phyloP scores from a whole-genome alignment of 2,888 invertebrate genomes.

The Sympetrum striolatum region DNA sequence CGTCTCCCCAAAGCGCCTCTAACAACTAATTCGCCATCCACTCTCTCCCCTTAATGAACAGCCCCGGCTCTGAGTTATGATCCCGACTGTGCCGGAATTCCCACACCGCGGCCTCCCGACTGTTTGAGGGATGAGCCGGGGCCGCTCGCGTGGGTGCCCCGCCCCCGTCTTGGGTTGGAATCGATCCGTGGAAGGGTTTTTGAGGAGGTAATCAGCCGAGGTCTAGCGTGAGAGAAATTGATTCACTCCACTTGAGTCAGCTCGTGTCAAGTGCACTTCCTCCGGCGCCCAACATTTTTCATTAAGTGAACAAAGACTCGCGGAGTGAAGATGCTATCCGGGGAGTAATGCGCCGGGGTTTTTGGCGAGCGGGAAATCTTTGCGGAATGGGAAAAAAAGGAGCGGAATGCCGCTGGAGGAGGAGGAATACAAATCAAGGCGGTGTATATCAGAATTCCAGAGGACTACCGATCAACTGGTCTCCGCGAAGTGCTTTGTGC shows the following conservation, averaged over 20 bases:
- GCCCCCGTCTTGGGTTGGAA: not conserved
- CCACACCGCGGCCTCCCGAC: not conserved
- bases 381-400: not conserved
- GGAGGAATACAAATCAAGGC: not conserved
- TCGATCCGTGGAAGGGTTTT: not conserved
- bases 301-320: not conserved
- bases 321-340: not conserved
- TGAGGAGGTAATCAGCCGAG: not conserved
- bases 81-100: conserved; percentile 2
- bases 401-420: not conserved
- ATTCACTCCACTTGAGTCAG: not conserved
- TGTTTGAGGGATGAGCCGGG: not conserved
- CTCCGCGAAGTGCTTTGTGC: no score
- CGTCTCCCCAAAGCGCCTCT: not conserved
- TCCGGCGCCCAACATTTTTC: not conserved
- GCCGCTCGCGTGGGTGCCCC: conserved; percentile 9
- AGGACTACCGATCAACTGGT: no score
- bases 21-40: not conserved
- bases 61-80: conserved; percentile 30
- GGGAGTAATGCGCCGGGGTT: not conserved
- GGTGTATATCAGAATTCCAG: not conserved
- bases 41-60: not conserved
- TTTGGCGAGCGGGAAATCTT: not conserved
- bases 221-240: not conserved
- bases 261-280: not conserved